A percentile compares a stretch with the other conserved stretches of the same genome.
These are phyloP conservation scores for Idaea biselata DNA, from an alignment of 2,888 invertebrate genomes.

Conservation along the genomic window DNA sequence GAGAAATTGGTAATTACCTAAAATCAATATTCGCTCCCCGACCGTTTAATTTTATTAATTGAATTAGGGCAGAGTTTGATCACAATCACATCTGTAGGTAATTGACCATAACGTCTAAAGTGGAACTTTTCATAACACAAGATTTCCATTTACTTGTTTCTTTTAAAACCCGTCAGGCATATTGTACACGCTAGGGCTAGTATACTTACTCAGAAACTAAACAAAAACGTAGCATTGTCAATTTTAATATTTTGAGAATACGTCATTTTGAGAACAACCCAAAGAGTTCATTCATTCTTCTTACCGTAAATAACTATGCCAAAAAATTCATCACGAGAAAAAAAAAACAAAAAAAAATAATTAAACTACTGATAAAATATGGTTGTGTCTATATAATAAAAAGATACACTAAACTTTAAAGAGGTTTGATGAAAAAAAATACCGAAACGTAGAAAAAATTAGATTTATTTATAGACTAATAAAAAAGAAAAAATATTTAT, in stretches of 20 bases:
- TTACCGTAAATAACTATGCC: constrained; percentile 60
- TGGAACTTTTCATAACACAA: no score
- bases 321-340: constrained; percentile 51
- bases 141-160: no score
- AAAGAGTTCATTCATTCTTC: constrained; percentile 40
- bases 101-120: no score
- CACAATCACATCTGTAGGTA: no score
- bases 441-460: constrained; percentile 64
- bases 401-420: constrained; percentile 57
- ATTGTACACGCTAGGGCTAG: no score
- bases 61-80: no score
- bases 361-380: constrained; percentile 66
- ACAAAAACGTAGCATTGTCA: constrained; percentile 24
- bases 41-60: constrained; percentile 10
- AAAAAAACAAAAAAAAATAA: constrained; percentile 52
- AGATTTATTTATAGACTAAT: constrained; percentile 73
- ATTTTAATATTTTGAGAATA: background rate
- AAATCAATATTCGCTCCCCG: no score
- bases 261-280: constrained; percentile 22
- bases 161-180: no score
- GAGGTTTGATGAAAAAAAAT: constrained; percentile 31
- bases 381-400: constrained; percentile 77
- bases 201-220: constrained; percentile 25
- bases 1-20: no score
- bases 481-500: constrained; percentile 78